Conservation (phyloP, 2,797 vertebrate species). For the Mareca strepera region DNA sequence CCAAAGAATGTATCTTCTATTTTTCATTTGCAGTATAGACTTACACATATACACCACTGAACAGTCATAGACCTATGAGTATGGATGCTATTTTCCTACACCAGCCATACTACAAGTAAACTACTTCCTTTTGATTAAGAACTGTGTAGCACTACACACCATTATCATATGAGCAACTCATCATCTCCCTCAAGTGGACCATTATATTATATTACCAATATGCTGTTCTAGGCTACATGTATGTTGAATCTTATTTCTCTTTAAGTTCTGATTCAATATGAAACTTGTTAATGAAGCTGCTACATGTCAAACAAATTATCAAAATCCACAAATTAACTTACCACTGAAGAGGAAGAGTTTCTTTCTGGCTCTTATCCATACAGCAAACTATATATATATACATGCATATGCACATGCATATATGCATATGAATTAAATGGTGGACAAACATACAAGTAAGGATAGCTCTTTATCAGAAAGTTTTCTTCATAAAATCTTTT, state of each 20-base stretch:
- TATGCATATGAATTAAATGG: not conserved
- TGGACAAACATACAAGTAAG: not conserved
- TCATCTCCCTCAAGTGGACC: constrained; percentile 25
- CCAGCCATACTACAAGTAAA: not conserved
- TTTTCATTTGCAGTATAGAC: not conserved
- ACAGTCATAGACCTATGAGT: not conserved
- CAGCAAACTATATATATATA: not conserved
- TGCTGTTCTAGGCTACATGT: not conserved
- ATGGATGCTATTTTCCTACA: not conserved
- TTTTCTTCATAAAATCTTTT: not conserved
- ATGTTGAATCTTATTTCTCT: not conserved
- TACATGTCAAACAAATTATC: not conserved
- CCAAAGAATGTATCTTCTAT: not conserved
- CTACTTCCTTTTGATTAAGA: not conserved
- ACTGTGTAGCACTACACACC: not conserved
- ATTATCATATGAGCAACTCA: not conserved
- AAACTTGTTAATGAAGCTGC: not conserved
- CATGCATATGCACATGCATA: too few relatives aligned
- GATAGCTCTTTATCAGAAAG: not conserved
- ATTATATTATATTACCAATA: not conserved
- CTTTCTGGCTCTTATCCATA: not conserved
- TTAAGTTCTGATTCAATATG: not conserved
- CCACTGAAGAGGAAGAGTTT: not conserved
- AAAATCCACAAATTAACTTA: not conserved
- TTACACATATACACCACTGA: not conserved